A percentile compares a stretch with the other conserved stretches of the same genome.
These are phyloP conservation scores for Sterna hirundo DNA, from an alignment of 2,113 vertebrate species.

Conservation along the genomic window DNA sequence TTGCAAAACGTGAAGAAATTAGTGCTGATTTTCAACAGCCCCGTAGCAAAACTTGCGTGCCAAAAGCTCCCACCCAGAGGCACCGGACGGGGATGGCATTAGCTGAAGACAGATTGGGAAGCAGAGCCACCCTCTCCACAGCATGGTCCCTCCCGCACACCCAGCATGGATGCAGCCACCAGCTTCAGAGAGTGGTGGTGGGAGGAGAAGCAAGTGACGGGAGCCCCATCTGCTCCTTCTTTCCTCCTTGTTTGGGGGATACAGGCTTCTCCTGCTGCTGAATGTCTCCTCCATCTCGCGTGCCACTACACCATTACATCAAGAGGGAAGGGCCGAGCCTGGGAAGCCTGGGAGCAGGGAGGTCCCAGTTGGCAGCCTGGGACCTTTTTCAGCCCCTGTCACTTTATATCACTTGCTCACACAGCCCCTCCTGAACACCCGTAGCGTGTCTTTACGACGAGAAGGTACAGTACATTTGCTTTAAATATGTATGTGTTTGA, in stretches of 20 bases:
- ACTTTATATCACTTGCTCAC: not conserved
- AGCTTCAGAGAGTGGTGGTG: not conserved
- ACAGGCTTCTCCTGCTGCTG: not conserved
- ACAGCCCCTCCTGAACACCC: not conserved
- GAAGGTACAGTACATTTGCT: not conserved
- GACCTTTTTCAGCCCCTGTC: not conserved
- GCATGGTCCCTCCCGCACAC: accelerated
- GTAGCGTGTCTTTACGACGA: accelerated
- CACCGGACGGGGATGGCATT: not conserved
- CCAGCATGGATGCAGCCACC: not conserved
- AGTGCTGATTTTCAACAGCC: not conserved
- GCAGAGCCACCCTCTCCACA: not conserved
- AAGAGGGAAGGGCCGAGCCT: not conserved
- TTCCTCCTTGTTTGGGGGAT: not conserved
- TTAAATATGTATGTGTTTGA: not conserved
- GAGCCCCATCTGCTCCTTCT: not conserved
- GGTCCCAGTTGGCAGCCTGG: not conserved
- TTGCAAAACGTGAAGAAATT: not conserved
- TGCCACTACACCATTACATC: not conserved
- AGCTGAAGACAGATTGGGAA: not conserved
- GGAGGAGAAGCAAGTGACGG: not conserved
- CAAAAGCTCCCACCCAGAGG: not conserved
- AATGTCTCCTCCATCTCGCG: not conserved
- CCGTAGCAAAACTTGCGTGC: not conserved
- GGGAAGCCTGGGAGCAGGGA: not conserved